These are phyloP conservation scores for Petaurus breviceps DNA, from an alignment of 2,113 vertebrate species.

Conservation along the genomic window DNA sequence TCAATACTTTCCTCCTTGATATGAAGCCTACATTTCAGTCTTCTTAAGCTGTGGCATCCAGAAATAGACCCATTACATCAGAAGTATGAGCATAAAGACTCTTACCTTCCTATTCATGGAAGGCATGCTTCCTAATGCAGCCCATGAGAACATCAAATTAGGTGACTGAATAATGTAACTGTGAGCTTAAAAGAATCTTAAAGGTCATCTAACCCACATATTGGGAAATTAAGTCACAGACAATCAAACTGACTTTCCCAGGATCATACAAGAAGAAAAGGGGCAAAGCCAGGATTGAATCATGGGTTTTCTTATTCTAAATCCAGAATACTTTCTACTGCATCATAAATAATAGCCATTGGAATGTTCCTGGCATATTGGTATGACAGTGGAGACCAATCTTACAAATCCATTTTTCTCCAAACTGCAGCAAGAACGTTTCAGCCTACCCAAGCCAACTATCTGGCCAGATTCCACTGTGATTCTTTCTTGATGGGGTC, in stretches of 20 bases:
- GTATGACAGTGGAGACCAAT: not conserved
- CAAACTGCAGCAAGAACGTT: not conserved
- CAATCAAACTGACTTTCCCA: not conserved
- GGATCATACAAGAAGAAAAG: not conserved
- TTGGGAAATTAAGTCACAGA: not conserved
- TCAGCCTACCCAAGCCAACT: not conserved
- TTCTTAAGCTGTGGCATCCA: not conserved
- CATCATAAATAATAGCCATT: not conserved
- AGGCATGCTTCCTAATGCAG: not conserved
- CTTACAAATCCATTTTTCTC: not conserved
- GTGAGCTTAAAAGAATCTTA: not conserved
- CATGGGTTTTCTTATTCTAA: not conserved
- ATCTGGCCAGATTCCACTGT: conserved; percentile 18
- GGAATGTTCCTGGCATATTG: not conserved
- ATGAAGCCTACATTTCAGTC: not conserved
- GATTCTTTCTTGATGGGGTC: conserved; percentile 20
- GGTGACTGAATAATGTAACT: not conserved
- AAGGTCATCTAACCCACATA: not conserved
- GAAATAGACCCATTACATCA: not conserved
- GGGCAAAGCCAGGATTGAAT: not conserved
- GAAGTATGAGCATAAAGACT: not conserved
- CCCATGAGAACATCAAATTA: not conserved
- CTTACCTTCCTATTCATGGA: not conserved
- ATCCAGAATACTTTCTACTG: not conserved
- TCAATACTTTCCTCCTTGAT: not conserved